phyloP scores from a whole-genome alignment of 2,888 invertebrate genomes.

The Meghimatium bilineatum region DNA sequence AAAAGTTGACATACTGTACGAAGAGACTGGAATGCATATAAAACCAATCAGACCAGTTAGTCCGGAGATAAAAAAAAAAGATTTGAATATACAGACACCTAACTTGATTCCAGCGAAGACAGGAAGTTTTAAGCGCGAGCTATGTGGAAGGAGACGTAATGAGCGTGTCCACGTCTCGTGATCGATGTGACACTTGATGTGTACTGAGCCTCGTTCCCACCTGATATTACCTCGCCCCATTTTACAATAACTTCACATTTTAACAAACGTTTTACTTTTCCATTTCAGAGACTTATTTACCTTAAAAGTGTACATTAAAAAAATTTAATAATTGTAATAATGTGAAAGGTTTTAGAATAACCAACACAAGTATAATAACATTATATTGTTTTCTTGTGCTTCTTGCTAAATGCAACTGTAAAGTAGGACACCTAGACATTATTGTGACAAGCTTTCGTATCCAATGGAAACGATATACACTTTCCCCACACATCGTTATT shows the following conservation, averaged over 20 bases:
- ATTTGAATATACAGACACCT: background rate
- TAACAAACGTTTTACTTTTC: background rate
- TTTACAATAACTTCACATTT: conserved; percentile 1
- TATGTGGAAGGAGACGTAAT: background rate
- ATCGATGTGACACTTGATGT: background rate
- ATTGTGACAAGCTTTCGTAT: background rate
- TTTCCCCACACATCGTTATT: background rate
- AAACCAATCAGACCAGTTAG: no score
- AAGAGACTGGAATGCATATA: background rate
- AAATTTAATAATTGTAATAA: no score
- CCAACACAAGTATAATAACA: background rate
- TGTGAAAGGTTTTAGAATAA: no score
- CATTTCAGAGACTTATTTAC: background rate
- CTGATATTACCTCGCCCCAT: background rate
- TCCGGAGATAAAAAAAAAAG: no score
- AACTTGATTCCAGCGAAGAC: background rate
- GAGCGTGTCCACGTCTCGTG: background rate
- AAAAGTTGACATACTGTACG: background rate
- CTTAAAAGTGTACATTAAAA: no score
- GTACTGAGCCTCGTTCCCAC: background rate
- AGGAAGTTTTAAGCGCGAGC: background rate
- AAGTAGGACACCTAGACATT: background rate
- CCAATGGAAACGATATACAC: background rate
- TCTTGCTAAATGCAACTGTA: no score
- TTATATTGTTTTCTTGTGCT: background rate